Evolutionary conservation across 2,888 invertebrate species (phyloP).

Genomic region (Koerneria pararmatus): DNA sequence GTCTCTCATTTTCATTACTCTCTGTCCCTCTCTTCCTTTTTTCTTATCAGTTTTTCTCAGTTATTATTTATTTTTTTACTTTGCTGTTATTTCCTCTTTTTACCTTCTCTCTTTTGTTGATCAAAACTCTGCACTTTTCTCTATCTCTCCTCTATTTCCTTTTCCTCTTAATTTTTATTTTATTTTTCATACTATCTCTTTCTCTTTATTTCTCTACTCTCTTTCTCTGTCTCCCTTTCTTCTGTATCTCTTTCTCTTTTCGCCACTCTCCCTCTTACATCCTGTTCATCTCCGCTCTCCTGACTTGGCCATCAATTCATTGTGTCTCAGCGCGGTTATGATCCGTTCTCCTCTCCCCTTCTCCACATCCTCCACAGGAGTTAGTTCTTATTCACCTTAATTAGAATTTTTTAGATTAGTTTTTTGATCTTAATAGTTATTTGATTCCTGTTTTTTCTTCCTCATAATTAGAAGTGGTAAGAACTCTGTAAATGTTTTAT

Average conservation of each 20-base stretch:
- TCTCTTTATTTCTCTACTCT: not conserved
- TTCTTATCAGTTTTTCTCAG: conserved; percentile 7
- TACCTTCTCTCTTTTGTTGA: not conserved
- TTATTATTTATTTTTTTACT: not conserved
- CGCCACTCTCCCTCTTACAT: not conserved
- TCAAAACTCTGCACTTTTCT: not conserved
- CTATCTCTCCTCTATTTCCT: not conserved
- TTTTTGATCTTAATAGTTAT: too few species aligned
- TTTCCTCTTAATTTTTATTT: not conserved
- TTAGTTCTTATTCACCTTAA: not conserved
- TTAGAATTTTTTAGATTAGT: not conserved
- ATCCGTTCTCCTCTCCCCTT: not conserved
- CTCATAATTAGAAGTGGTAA: too few species aligned
- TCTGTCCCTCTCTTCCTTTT: not conserved
- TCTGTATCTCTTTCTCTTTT: not conserved
- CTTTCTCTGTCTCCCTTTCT: not conserved
- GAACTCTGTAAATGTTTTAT: too few species aligned
- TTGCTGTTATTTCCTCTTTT: not conserved
- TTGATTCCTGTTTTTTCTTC: too few species aligned
- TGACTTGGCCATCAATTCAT: not conserved
- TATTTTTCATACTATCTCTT: not conserved
- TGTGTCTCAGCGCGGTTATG: not conserved
- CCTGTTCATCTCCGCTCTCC: too few species aligned
- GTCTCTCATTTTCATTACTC: conserved; percentile 6
- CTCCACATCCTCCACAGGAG: too few species aligned